Base-by-base conservation (phyloP, 2,113 vertebrate genomes). In the Clarias macrocephalus region DNA sequence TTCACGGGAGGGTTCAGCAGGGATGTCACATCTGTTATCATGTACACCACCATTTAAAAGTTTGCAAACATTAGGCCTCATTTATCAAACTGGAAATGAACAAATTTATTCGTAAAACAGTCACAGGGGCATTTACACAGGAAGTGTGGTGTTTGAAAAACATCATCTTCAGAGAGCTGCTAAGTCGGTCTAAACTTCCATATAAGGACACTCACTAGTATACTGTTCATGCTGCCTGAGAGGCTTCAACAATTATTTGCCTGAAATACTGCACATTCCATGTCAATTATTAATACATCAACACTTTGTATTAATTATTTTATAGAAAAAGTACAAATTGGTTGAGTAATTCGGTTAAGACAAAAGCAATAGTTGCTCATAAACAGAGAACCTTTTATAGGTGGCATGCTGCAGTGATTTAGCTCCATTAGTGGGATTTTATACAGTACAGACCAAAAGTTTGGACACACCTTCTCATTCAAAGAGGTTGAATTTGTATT, bases 1-100 rank as follows among this genome's bases (percentile, higher is more conserved):
- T 42, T 30, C 79, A 81, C 57, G 60, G 30, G 79, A 37, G 57
- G 56, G 56, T 80, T 80, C 77, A 80, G 77, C 77, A 80, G 56
- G 79, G 79, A 81, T 62, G 79, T 81, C 30, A 42, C 79, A 81
- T 62, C 79, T 81, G 79, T 81, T 81, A 81, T 62, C 79, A 81
- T 62, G 79, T 81, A 81, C 21, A 60, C 57, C 79, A 42, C 57
- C 33, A 62, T 81, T 81, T 37, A 81, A 81, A 81, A 81, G 57
- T 81, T 81, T 81, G 79, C 57, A 30, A 81, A 81, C 79, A 81
- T 18, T 81, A 11, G 21, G 79, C 57, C 79, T 81, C 79, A 81
- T 81, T 81, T 62, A 81, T 81, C 79, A 81, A 62, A 62, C 19
- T 81, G 57, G 79, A 62, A 81, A 81, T 15, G 11, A 62, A 42